These are phyloP conservation scores for Microcebus jonahi DNA, from an alignment of 2,113 vertebrate species.

Conservation along the genomic window DNA sequence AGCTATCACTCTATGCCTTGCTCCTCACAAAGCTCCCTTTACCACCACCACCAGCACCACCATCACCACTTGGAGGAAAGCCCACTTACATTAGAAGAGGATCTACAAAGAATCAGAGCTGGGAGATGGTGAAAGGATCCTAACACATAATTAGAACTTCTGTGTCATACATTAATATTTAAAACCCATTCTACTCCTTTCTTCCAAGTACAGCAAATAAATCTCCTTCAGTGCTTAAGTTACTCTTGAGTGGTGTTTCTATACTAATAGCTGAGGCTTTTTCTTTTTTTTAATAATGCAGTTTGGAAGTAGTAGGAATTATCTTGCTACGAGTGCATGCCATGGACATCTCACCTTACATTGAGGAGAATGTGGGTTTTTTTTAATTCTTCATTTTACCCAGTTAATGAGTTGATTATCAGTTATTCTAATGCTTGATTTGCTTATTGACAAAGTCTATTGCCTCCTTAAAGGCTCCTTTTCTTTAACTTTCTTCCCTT, in stretches of 20 bases:
- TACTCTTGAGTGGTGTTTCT: not conserved
- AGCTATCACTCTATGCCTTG: not conserved
- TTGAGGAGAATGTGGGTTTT: not conserved
- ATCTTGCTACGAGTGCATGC: not conserved
- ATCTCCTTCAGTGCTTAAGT: not conserved
- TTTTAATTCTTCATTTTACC: not conserved
- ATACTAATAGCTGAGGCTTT: not conserved
- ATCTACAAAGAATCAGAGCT: not conserved
- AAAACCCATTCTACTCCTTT: not conserved
- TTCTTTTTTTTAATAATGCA: not conserved
- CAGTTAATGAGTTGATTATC: not conserved
- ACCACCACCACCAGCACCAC: not conserved
- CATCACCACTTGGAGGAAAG: not conserved
- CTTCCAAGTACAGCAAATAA: not conserved
- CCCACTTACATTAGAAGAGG: not conserved
- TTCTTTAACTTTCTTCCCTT: not conserved
- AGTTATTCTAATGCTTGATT: not conserved
- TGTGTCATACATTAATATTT: not conserved
- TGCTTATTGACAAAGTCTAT: not conserved
- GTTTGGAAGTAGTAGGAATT: not conserved
- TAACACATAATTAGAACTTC: not conserved
- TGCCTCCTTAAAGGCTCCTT: not conserved
- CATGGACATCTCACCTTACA: not conserved
- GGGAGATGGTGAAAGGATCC: not conserved
- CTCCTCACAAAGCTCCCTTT: not conserved